A percentile compares a stretch with the other conserved stretches of the same genome.
Conservation (phyloP, 2,797 vertebrate species). For the Pangasius sanitwongsei region DNA sequence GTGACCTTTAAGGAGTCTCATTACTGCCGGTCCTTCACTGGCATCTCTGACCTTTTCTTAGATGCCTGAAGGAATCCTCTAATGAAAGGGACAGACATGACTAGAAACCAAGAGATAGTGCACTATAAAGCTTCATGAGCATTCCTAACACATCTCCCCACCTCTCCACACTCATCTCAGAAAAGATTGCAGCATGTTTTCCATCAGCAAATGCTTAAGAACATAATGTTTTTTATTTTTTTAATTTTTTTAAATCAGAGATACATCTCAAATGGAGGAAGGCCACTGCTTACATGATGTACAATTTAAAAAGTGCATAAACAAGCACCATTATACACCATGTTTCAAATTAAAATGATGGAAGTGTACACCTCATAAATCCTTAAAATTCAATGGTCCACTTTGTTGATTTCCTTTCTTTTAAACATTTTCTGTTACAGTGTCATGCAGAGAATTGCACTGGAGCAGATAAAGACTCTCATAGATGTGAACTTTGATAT, state of each 20-base stretch:
- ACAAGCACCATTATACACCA: not conserved
- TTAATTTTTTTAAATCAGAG: not conserved
- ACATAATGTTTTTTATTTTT: not conserved
- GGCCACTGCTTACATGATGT: not conserved
- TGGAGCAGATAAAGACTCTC: slow-evolving; percentile 30
- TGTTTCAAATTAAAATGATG: not conserved
- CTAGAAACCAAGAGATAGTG: slow-evolving; percentile 7
- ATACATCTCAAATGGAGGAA: too few species aligned
- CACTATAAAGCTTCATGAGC: not conserved
- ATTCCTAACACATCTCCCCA: not conserved
- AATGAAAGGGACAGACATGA: slow-evolving; percentile 35
- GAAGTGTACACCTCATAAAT: not conserved
- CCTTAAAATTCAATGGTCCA: not conserved
- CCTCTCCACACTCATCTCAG: not conserved
- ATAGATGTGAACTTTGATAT: slow-evolving; percentile 18
- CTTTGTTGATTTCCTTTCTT: not conserved
- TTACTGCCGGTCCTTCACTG: slow-evolving; percentile 55
- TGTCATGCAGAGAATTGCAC: slow-evolving; percentile 9
- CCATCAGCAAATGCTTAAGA: not conserved
- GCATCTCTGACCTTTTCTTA: slow-evolving; percentile 62
- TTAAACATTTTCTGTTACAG: not conserved
- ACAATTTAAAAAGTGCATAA: not conserved
- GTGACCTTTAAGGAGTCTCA: slow-evolving; percentile 65
- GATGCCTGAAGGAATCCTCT: slow-evolving; percentile 26
- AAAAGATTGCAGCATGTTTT: not conserved